Percentiles rank a stretch among this genome's conserved stretches.
Evolutionary conservation across 1,140 invertebrate species (phyloP).

Genomic region (Danaus plexippus): DNA sequence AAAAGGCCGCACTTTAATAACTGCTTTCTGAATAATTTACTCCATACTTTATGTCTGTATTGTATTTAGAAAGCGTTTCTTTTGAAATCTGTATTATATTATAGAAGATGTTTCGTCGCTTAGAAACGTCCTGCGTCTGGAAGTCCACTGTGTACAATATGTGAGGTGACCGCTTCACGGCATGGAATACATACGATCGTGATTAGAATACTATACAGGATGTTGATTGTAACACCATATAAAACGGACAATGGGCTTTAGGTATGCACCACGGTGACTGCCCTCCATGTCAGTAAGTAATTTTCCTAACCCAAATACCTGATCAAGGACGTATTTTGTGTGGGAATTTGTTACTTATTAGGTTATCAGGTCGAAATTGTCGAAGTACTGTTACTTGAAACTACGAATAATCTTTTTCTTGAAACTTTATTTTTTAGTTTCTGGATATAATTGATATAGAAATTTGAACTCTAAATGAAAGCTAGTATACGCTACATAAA

Average conservation of each 20-base stretch:
- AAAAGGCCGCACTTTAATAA: constrained; percentile 55
- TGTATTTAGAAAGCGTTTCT: constrained; percentile 39
- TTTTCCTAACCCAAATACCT: constrained; percentile 62
- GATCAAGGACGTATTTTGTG: constrained; percentile 51
- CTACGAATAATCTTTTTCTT: no score
- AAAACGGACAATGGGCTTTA: constrained; percentile 52
- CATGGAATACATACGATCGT: constrained; percentile 65
- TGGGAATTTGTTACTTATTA: constrained; percentile 15
- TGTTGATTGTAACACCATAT: constrained; percentile 47
- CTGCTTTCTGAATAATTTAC: constrained; percentile 33
- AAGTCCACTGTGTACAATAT: constrained; percentile 50
- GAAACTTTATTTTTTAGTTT: no score
- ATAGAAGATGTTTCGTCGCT: constrained; percentile 22
- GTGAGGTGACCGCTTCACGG: constrained; percentile 51
- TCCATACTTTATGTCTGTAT: constrained; percentile 22
- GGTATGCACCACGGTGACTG: constrained; percentile 42
- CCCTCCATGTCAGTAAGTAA: constrained; percentile 52
- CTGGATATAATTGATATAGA: no score
- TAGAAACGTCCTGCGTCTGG: constrained; percentile 49
- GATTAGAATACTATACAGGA: constrained; percentile 47
- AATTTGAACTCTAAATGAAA: no score
- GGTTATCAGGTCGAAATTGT: not conserved
- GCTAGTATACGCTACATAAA: no score
- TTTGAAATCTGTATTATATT: constrained; percentile 8
- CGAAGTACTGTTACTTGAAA: no score